Evolutionary conservation across 1,140 invertebrate genomes (phyloP), one percentile per base, ranked within the genome.

Genomic region (Chironomus striatipennis): DNA sequence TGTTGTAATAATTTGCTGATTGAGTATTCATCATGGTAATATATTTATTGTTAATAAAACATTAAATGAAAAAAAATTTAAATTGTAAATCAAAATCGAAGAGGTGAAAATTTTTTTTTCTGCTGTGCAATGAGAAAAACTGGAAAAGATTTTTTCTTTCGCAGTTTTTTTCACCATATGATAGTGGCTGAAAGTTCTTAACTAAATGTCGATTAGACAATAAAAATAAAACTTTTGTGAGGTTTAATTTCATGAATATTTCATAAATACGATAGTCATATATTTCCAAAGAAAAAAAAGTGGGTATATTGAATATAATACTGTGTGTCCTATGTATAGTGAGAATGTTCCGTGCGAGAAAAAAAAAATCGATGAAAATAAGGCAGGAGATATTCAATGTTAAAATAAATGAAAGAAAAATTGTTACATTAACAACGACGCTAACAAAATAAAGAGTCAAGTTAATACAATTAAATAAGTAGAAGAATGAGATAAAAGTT

Each of bases 331-430:
- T 57, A 57, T 57, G 47, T 57, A 57, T 10, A 57, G 47, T 57
- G 47, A 57, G 47, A 57, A 15, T 57, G 65, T 70, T 70, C 65
- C 65, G 65, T 70, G 65, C 65, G 20, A 70, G 20, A 17, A 12
- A 21, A 20, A 67, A 70, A 70, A 70, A 70, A 70, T 70, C 65
- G 65, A 70, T 70, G 65, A 70, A 70, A 70, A 70, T 70, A 70
- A 70, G 65, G 65, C 65, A 70, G 65, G 65, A 70, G 65, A 70
- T 70, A 70, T 70, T 70, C 65, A 70, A 70, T 70, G 65, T 70
- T 70, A 20, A 70, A 70, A 70, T 70, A 70, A 20, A 70, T 70
- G 20, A 70, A 70, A 57, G 47, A 70, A 70, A 70, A 70, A 70
- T 20, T 70, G 20, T 21, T 70, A 70, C 17, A 70, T 70, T 70